A percentile compares a stretch with the other conserved stretches of the same genome.
phyloP scores from a whole-genome alignment of 2,888 invertebrate species.

The Syrphus vitripennis region DNA sequence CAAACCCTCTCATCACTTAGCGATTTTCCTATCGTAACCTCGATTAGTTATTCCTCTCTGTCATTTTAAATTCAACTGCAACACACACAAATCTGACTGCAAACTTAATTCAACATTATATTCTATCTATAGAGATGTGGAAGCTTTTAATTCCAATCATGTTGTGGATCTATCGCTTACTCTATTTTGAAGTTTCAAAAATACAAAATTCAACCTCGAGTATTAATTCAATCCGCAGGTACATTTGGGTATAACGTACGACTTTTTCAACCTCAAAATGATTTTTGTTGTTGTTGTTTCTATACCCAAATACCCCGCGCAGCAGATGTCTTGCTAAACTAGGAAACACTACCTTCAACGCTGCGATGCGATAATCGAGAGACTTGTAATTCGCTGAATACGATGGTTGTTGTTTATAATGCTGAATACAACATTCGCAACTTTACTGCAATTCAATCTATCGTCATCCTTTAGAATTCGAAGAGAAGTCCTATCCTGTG shows the following conservation, averaged over 20 bases:
- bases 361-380: neutral
- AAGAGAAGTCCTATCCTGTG: neutral
- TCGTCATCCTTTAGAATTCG: neutral
- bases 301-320: neutral
- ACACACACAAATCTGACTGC: neutral
- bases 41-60: neutral
- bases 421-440: slow-evolving; percentile 8
- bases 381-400: neutral
- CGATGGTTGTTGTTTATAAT: neutral
- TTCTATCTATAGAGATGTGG: neutral
- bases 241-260: neutral
- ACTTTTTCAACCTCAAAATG: neutral
- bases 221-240: neutral
- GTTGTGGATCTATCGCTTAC: neutral
- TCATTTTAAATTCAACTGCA: neutral
- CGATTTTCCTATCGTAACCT: no score
- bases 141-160: neutral
- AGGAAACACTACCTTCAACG: neutral
- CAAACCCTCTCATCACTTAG: no score
- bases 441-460: neutral
- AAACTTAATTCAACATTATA: neutral
- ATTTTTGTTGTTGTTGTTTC: neutral
- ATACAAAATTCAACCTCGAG: neutral
- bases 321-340: neutral
- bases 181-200: neutral